Conservation (phyloP, 2,888 invertebrate genomes). For the Chesias legatella region DNA sequence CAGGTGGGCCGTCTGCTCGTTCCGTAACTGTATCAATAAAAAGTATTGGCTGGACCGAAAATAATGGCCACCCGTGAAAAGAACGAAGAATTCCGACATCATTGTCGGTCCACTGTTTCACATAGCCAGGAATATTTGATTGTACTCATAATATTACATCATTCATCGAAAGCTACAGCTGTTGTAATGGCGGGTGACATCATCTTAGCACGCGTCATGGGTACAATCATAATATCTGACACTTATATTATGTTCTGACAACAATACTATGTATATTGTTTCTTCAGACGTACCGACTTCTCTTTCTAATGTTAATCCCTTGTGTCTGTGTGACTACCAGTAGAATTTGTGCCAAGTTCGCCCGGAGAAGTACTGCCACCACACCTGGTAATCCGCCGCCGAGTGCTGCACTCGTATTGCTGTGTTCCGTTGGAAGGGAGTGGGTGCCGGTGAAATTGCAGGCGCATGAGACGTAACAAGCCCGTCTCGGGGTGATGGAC, state of each 20-base stretch:
- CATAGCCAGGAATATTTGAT: conserved; percentile 26
- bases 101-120: not conserved
- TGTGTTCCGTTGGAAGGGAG: no score
- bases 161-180: conserved; percentile 49
- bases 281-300: not conserved
- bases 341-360: no score
- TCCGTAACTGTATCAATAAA: no score
- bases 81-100: not conserved
- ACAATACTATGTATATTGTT: conserved; percentile 1
- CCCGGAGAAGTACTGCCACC: no score
- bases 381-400: no score
- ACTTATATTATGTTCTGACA: not conserved
- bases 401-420: no score
- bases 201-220: conserved; percentile 30
- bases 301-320: not conserved
- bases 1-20: no score
- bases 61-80: no score
- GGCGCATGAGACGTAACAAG: no score
- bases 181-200: conserved; percentile 46
- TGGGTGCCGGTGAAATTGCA: no score
- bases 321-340: conserved; percentile 1
- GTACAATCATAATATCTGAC: conserved; percentile 23
- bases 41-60: no score
- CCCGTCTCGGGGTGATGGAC: no score
- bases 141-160: conserved; percentile 54